phyloP scores from a whole-genome alignment of 2,113 vertebrate species.

The Tychaedon coryphoeus region DNA sequence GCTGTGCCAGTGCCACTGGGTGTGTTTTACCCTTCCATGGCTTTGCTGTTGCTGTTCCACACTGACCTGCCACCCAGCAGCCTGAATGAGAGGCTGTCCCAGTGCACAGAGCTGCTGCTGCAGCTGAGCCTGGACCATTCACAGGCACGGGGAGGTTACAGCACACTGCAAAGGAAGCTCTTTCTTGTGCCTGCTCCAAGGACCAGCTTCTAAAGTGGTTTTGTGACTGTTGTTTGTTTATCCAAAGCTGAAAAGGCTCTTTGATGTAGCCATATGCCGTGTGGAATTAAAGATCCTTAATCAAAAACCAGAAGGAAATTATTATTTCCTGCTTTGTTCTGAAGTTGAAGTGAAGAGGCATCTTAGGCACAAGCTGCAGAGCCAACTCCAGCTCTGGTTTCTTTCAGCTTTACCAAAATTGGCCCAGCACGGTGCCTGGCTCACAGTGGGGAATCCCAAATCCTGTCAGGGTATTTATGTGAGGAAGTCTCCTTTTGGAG shows the following conservation, averaged over 20 bases:
- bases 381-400: neutral
- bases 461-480: neutral
- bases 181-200: neutral
- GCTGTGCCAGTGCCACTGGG: neutral
- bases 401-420: neutral
- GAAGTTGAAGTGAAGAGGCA: neutral
- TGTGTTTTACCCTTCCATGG: fast-evolving
- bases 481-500: neutral
- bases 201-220: neutral
- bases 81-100: neutral
- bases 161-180: neutral
- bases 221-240: neutral
- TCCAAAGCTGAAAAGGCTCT: neutral
- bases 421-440: neutral
- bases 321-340: neutral
- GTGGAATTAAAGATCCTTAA: neutral
- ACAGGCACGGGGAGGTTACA: fast-evolving
- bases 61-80: neutral
- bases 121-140: neutral
- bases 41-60: neutral
- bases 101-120: neutral
- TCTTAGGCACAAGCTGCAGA: neutral
- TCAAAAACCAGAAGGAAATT: neutral
- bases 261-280: neutral
- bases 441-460: neutral